Evolutionary conservation across 1,140 invertebrate genomes (phyloP), one percentile per base, ranked within the genome.

Genomic region (Macrostomum lignano): DNA sequence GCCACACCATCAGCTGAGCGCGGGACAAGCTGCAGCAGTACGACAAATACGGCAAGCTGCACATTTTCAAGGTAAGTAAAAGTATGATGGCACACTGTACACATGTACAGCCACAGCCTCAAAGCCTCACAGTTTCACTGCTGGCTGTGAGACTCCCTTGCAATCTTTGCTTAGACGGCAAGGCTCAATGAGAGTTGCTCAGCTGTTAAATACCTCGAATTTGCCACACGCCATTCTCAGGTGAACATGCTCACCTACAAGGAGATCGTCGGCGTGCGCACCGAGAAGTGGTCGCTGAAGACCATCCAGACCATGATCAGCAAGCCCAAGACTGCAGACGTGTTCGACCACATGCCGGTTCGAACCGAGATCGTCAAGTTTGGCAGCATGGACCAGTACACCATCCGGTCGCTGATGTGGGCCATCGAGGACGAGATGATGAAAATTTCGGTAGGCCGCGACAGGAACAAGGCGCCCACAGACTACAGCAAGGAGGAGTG

Each of bases 61-160:
- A 33, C 19, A 33, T 33, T 33, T 33, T 33, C 20, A 33, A 33
- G 20, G n/a, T 33, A 4, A 33, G 26, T 33, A n/a, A n/a, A n/a
- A n/a, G n/a, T n/a, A n/a, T n/a, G n/a, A n/a, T n/a, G n/a, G n/a
- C n/a, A n/a, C n/a, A n/a, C n/a, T n/a, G n/a, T n/a, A n/a, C n/a
- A n/a, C n/a, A n/a, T n/a, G n/a, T n/a, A n/a, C n/a, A n/a, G n/a
- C n/a, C n/a, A n/a, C n/a, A n/a, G n/a, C n/a, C n/a, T n/a, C n/a
- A n/a, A n/a, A n/a, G n/a, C n/a, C n/a, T n/a, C n/a, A n/a, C n/a
- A n/a, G n/a, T n/a, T n/a, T n/a, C n/a, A n/a, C n/a, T n/a, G n/a
- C n/a, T n/a, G n/a, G n/a, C n/a, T n/a, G n/a, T n/a, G n/a, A n/a
- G n/a, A n/a, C n/a, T n/a, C n/a, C n/a, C n/a, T n/a, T n/a, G n/a